A percentile compares a stretch with the other conserved stretches of the same genome.
Evolutionary conservation across 2,113 vertebrate species (phyloP).

Genomic region (Cheilinus undulatus): DNA sequence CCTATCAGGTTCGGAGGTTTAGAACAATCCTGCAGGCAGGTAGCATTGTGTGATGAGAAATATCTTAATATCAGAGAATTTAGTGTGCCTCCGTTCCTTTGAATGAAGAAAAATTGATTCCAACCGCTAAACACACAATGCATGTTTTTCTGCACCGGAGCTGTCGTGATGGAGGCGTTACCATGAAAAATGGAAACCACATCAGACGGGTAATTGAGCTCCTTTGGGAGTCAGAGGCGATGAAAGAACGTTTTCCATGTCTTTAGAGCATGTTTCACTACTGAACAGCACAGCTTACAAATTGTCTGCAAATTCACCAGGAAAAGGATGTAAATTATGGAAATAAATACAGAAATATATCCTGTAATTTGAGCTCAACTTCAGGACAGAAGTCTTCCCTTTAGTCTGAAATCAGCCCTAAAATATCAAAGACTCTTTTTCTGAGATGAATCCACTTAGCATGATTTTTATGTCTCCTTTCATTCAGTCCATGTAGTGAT

Average conservation of each 20-base stretch:
- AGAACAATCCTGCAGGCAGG: slow-evolving; percentile 17
- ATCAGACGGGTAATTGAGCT: slow-evolving; percentile 51
- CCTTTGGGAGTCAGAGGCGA: slow-evolving; percentile 36
- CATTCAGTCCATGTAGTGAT: slow-evolving; percentile 17
- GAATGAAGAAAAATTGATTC: slow-evolving; percentile 31
- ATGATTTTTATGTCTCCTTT: slow-evolving; percentile 34
- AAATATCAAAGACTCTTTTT: slow-evolving; percentile 26
- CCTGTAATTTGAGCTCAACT: not conserved
- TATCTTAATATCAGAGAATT: slow-evolving; percentile 12
- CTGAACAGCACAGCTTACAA: slow-evolving; percentile 27
- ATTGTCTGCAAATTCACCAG: slow-evolving; percentile 39
- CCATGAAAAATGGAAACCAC: slow-evolving; percentile 55
- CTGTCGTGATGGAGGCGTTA: slow-evolving; percentile 48
- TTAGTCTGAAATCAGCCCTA: not conserved
- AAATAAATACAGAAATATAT: not conserved
- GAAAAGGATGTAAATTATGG: not conserved
- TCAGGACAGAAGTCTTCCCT: not conserved
- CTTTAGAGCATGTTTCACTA: slow-evolving; percentile 5
- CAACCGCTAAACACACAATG: slow-evolving; percentile 21
- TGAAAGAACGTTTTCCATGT: slow-evolving; percentile 33
- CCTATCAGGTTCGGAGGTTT: slow-evolving; percentile 24
- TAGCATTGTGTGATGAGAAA: slow-evolving; percentile 19
- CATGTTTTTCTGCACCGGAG: not conserved
- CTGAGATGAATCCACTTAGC: slow-evolving; percentile 33
- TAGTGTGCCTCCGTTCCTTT: slow-evolving; percentile 3